phyloP scores from a whole-genome alignment of 1,140 invertebrate species.

The Meloidogyne chitwoodi region DNA sequence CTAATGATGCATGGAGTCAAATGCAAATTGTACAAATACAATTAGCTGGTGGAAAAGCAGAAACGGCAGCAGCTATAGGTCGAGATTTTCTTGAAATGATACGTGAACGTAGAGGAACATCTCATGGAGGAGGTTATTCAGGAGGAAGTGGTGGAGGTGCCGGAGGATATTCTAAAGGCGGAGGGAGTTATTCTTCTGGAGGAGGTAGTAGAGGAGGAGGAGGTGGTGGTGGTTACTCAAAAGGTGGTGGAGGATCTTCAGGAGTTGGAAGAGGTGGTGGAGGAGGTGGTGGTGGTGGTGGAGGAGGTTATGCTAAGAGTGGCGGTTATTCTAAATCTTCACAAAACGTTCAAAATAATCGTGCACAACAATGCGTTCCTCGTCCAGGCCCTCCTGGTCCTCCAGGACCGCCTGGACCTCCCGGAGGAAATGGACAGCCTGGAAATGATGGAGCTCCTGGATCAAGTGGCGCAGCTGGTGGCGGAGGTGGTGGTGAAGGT shows the following conservation, averaged over 20 bases:
- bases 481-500: neutral
- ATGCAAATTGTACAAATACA: conserved; percentile 15
- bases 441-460: neutral
- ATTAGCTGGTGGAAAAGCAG: conserved; percentile 23
- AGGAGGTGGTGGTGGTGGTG: neutral
- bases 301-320: neutral
- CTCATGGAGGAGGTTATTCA: neutral
- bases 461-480: neutral
- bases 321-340: neutral
- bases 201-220: neutral
- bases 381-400: conserved; percentile 30
- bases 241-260: neutral
- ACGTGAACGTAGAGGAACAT: conserved; percentile 4
- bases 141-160: conserved; percentile 12
- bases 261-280: conserved; percentile 3
- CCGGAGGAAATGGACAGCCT: conserved; percentile 20
- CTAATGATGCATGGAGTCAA: conserved; percentile 27
- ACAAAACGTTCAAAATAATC: neutral
- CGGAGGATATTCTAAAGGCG: neutral
- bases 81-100: conserved; percentile 15
- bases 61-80: conserved; percentile 27
- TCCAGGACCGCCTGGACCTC: conserved; percentile 10
- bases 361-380: neutral
- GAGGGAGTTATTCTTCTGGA: conserved; percentile 14
- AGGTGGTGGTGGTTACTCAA: neutral